Evolutionary conservation across 1,140 invertebrate genomes (phyloP).

Genomic region (Drosophila serrata): DNA sequence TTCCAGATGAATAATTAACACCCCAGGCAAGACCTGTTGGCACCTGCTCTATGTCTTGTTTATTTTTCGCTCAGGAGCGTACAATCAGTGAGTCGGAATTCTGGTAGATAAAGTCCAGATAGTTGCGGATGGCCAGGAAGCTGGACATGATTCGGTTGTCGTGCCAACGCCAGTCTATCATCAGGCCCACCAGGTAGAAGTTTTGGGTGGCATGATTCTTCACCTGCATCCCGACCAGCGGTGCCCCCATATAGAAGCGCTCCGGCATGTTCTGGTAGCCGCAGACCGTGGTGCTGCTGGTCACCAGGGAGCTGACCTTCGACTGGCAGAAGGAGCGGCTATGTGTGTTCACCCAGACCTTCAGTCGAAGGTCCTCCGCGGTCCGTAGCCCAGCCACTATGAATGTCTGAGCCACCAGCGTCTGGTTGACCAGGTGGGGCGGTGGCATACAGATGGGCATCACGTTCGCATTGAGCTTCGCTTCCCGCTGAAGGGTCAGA

Average conservation of each 20-base stretch:
- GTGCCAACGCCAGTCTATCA: constrained; percentile 43
- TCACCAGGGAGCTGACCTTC: constrained; percentile 31
- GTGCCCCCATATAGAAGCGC: constrained; percentile 47
- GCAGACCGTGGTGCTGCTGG: constrained; percentile 53
- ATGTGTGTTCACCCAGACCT: constrained; percentile 58
- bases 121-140: constrained; percentile 56
- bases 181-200: constrained; percentile 60
- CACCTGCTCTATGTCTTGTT: constrained; percentile 35
- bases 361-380: constrained; percentile 28
- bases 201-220: constrained; percentile 34
- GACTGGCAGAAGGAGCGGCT: constrained; percentile 48
- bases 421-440: constrained; percentile 26
- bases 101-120: constrained; percentile 56
- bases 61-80: constrained; percentile 35
- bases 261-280: constrained; percentile 33
- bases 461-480: constrained; percentile 48
- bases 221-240: constrained; percentile 66
- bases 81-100: constrained; percentile 55
- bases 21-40: constrained; percentile 55
- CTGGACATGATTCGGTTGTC: constrained; percentile 35
- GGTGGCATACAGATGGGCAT: constrained; percentile 72
- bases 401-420: constrained; percentile 55
- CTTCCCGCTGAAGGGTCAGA: constrained; percentile 56
- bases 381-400: constrained; percentile 50
- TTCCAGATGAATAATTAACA: constrained; percentile 71